phyloP scores from a whole-genome alignment of 1,140 invertebrate genomes.

The Eriosoma lanigerum region DNA sequence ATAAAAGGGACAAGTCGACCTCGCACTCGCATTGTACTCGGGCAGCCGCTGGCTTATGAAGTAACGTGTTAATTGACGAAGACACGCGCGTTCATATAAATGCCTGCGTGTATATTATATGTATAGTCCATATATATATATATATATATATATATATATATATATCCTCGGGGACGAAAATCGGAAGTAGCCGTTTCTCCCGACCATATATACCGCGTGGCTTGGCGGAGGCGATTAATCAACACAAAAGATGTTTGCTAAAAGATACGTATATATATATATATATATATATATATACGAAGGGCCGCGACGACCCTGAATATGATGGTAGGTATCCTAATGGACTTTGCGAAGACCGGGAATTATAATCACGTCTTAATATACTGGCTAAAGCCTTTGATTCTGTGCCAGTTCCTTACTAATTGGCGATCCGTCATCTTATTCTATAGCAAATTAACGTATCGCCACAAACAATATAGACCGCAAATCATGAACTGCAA shows the following conservation, averaged over 20 bases:
- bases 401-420: constrained; percentile 9
- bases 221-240: constrained; percentile 27
- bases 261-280: not conserved
- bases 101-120: not conserved
- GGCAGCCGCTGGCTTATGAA: not conserved
- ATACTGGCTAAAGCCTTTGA: constrained; percentile 24
- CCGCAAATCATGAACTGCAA: too few species aligned
- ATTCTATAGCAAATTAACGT: constrained; percentile 12
- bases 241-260: constrained; percentile 18
- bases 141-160: not conserved
- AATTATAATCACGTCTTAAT: constrained; percentile 27
- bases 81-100: not conserved
- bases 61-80: constrained; percentile 37
- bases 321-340: not conserved
- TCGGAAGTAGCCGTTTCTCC: constrained; percentile 25
- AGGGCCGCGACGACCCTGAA: too few species aligned
- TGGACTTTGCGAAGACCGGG: constrained; percentile 33
- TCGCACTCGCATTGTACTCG: not conserved
- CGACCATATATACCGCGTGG: not conserved
- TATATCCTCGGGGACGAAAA: constrained; percentile 31
- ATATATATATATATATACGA: not conserved
- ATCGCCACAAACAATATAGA: not conserved
- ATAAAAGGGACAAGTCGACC: constrained; percentile 32
- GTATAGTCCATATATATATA: not conserved
- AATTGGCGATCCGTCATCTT: constrained; percentile 40